phyloP scores from a whole-genome alignment of 2,113 vertebrate species.

The Crocuta crocuta region DNA sequence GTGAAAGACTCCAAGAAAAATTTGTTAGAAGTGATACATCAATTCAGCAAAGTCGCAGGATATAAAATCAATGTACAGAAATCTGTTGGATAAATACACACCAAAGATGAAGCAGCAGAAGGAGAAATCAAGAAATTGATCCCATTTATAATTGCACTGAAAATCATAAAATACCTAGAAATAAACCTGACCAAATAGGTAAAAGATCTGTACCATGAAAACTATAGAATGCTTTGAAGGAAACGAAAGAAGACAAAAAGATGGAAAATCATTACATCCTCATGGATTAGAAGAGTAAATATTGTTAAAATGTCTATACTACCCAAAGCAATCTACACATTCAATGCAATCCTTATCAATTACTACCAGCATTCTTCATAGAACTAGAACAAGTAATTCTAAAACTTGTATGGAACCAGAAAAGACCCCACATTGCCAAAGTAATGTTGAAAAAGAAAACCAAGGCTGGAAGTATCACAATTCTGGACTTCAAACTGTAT shows the following conservation, averaged over 20 bases:
- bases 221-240: not conserved
- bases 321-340: not conserved
- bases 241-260: not conserved
- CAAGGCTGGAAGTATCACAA: not conserved
- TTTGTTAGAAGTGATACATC: not conserved
- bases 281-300: not conserved
- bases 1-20: not conserved
- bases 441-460: not conserved
- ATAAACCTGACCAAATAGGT: not conserved
- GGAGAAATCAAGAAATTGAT: not conserved
- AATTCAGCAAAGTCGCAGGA: not conserved
- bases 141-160: not conserved
- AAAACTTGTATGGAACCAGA: not conserved
- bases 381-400: not conserved
- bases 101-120: not conserved
- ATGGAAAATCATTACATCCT: not conserved
- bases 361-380: not conserved
- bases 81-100: not conserved
- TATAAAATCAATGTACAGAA: not conserved
- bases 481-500: not conserved
- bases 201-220: not conserved
- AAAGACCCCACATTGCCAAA: not conserved
- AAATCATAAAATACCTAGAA: not conserved
- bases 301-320: not conserved
- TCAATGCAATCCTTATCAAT: not conserved